Evolutionary conservation across 2,797 vertebrate species (phyloP).

Genomic region (Emydoidea blandingii): DNA sequence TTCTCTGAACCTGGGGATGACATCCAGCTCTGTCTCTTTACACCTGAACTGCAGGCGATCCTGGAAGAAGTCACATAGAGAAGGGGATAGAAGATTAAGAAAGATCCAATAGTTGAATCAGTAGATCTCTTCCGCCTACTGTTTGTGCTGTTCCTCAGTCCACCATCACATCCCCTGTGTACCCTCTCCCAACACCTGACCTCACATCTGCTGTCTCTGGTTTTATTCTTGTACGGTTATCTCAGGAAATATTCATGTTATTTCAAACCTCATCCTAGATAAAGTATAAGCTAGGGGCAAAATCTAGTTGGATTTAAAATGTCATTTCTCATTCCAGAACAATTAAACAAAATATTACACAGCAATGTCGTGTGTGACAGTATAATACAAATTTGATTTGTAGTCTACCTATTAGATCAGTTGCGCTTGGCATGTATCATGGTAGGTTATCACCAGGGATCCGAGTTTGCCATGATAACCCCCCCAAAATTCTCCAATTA

Average conservation of each 20-base stretch:
- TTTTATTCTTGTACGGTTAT: neutral
- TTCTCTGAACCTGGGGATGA: neutral
- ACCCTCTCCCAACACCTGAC: too few species aligned
- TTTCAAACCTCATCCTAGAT: neutral
- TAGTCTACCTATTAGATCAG: neutral
- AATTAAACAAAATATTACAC: neutral
- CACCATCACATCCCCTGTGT: neutral
- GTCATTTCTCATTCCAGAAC: neutral
- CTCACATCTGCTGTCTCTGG: neutral
- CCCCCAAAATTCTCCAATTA: too few species aligned
- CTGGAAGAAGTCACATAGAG: neutral
- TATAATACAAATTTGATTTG: neutral
- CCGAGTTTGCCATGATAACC: too few species aligned
- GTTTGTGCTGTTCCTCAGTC: neutral
- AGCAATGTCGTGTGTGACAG: neutral
- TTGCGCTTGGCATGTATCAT: neutral
- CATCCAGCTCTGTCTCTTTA: neutral
- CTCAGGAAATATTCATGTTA: neutral
- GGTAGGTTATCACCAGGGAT: neutral
- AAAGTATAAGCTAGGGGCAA: neutral
- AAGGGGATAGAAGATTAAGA: neutral
- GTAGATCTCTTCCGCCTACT: neutral
- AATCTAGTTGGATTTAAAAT: neutral
- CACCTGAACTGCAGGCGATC: neutral
- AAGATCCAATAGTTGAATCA: neutral